Base-by-base conservation (phyloP, 2,888 invertebrate species). In the Trachelus stipa region DNA sequence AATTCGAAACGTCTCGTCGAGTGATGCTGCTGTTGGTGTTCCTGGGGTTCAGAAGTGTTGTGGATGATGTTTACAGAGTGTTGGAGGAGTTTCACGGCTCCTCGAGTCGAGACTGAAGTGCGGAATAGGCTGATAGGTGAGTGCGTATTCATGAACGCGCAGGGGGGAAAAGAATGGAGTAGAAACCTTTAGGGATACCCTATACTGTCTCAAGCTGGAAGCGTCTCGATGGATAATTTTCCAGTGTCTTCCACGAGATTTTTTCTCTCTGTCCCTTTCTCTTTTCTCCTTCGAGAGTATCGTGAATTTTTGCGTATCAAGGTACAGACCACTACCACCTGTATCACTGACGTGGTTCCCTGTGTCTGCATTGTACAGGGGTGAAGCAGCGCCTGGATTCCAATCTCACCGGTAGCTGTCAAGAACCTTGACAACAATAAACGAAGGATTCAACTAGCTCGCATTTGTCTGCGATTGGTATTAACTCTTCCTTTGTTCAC, bases 391-490 rank as follows among this genome's bases (percentile, higher is more conserved):
- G 75, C 74, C 73, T 34, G 33, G 40, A 30, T 37, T 33, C 68
- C 73, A 71, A 76, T 68, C 71, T 40, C 68, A 34, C 68, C 69
- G 79, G 77, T 78, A 77, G 80, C 77, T 76, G 73, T 77, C 76
- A 31, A 77, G 75, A 76, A 79, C 75, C 73, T 76, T 40, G 73
- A 76, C 73, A 77, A 80, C 77, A 76, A 78, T 71, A 75, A 79
- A 71, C 78, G 73, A 78, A 74, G 73, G 69, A 68, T 40, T 68
- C 71, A 33, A 37, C 40, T 34, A 77, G 31, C 69, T 69, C 33
- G 68, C 77, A 75, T 68, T 37, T 69, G 34, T 35, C 40, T 40
- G 37, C 1, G 69, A 69, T 69, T 33, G 69, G 69, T 33, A 69
- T 33, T 15, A 69, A 69, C 69, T 30, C 69, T 15, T 69, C 33